These are phyloP conservation scores for Galagoides demidoff DNA, from an alignment of 2,797 vertebrate species.

Conservation along the genomic window DNA sequence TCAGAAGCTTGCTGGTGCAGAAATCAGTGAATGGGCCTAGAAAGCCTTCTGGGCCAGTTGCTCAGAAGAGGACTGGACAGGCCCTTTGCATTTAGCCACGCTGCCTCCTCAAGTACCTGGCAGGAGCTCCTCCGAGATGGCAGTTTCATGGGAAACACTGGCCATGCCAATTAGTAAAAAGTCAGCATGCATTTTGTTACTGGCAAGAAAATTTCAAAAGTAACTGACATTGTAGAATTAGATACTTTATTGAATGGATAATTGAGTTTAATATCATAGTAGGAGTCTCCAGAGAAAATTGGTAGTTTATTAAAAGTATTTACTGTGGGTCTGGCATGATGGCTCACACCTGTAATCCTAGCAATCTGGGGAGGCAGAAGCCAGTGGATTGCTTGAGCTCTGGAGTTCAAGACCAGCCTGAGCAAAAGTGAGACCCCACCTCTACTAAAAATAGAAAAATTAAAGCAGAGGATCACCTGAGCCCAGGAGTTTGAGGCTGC, in stretches of 20 bases:
- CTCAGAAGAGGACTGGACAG: not conserved
- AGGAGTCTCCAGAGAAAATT: not conserved
- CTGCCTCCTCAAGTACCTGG: not conserved
- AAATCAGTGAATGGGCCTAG: not conserved
- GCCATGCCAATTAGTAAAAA: not conserved
- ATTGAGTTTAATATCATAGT: not conserved
- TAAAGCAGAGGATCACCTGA: too few species aligned
- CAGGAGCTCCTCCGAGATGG: not conserved
- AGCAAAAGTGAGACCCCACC: too few species aligned
- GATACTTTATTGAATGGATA: conserved; percentile 17
- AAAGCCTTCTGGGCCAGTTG: too few species aligned
- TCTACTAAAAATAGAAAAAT: too few species aligned
- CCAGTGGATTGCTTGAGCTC: too few species aligned
- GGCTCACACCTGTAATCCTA: too few species aligned
- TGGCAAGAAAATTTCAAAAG: conserved; percentile 16
- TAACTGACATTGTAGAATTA: not conserved
- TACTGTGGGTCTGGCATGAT: not conserved
- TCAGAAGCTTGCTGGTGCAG: not conserved
- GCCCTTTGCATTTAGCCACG: not conserved
- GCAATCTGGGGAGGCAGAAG: too few species aligned
- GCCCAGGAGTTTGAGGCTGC: too few species aligned
- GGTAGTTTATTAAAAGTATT: not conserved
- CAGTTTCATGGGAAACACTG: not conserved
- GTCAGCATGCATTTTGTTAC: not conserved
- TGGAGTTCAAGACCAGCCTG: too few species aligned